Evolutionary conservation across 2,113 vertebrate species (phyloP), one percentile per base, ranked within the genome.

Genomic region (Noturus placidus): DNA sequence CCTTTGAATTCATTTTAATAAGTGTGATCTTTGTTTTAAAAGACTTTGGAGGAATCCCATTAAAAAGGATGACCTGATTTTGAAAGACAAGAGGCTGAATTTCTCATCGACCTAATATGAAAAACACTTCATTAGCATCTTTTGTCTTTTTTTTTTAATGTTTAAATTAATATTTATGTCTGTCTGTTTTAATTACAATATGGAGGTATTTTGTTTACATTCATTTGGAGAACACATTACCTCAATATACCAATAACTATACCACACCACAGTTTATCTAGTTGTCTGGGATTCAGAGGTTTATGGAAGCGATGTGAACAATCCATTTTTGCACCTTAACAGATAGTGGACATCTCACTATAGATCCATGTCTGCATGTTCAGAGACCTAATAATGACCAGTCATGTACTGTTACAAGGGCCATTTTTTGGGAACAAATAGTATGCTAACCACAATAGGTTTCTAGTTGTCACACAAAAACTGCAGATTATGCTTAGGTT

Each of bases 1-100:
- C 61, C 0, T 38, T 81, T 22, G 1, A 56, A 25, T 84, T 13
- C 3, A 6, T 84, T 25, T 25, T 59, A n/a, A 67, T 4, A 17
- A 10, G 42, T 85, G 61, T 83, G 4, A 82, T 77, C 30, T 86
- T 22, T 84, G 19, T 86, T 77, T 83, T 30, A 57, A 61, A 84
- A 99, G 98, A 89, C 92, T 99, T 83, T 98, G 97, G 98, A 95
- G 89, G 78, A 99, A 98, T 88, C 92, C 70, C 0, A 90, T 97
- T 42, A 67, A 91, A 0, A 14, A n/a, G 0, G 69, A 17, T 9
- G 76, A 90, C 56, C 93, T 97, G 42, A 92, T 89, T 27, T 91
- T 88, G 83, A 94, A 89, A 88, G 97, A 98, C 65, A 92, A 92
- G 54, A 95, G 97, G 87, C 83, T 99, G 56, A 94, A 95, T 80